Percentiles rank a stretch among this genome's conserved stretches.
Conservation (phyloP, 2,797 vertebrate genomes). For the Neopelma chrysocephalum region DNA sequence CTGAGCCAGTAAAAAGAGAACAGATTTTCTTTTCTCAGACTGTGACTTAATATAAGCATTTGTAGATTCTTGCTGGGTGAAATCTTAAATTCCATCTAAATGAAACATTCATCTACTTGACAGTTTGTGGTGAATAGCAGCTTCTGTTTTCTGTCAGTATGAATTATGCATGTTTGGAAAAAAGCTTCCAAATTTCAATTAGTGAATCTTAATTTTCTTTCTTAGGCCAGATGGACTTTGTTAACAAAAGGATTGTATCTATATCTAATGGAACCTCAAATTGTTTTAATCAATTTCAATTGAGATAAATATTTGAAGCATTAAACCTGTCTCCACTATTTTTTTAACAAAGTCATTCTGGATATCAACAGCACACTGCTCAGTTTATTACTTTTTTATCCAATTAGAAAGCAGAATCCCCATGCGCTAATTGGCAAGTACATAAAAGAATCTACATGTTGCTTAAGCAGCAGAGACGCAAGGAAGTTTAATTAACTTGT, state of each 20-base stretch:
- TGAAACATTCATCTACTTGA: slow-evolving; percentile 72
- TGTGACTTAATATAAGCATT: slow-evolving; percentile 57
- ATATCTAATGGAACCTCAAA: slow-evolving; percentile 66
- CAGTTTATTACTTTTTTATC: slow-evolving; percentile 70
- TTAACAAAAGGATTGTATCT: slow-evolving; percentile 68
- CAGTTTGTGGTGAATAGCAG: slow-evolving; percentile 70
- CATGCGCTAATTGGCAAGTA: slow-evolving; percentile 61
- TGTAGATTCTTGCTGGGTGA: slow-evolving; percentile 65
- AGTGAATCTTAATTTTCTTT: slow-evolving; percentile 73
- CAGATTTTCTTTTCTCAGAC: slow-evolving; percentile 58
- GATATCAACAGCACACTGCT: slow-evolving; percentile 64
- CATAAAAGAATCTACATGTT: slow-evolving; percentile 70
- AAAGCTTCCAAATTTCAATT: slow-evolving; percentile 74
- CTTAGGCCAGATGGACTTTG: slow-evolving; percentile 71
- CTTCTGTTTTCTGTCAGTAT: slow-evolving; percentile 78
- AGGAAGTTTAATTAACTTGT: slow-evolving; percentile 72
- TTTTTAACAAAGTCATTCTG: slow-evolving; percentile 54
- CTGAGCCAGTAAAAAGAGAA: neutral
- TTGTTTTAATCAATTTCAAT: slow-evolving; percentile 70
- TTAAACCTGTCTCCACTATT: slow-evolving; percentile 60
- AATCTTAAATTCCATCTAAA: slow-evolving; percentile 76
- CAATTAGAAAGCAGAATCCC: slow-evolving; percentile 80
- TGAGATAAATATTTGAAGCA: slow-evolving; percentile 71
- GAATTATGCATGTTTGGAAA: slow-evolving; percentile 74
- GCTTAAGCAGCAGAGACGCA: slow-evolving; percentile 59